phyloP scores from a whole-genome alignment of 2,888 invertebrate genomes.

The Diaperis boleti region DNA sequence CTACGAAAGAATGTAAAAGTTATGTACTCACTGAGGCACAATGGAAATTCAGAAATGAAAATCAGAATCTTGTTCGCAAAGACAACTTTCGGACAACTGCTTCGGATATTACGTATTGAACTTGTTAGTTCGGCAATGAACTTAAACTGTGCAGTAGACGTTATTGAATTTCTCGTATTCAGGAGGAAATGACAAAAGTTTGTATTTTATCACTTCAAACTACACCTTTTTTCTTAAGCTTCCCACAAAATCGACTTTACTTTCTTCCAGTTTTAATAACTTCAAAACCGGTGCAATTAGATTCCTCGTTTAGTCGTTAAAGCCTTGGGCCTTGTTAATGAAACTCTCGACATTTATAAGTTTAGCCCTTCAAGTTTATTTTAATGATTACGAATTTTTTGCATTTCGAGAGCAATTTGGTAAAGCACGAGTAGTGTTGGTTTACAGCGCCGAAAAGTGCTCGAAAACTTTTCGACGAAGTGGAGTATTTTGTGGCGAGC shows the following conservation, averaged over 20 bases:
- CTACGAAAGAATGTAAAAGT: too few relatives aligned
- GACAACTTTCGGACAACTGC: neutral
- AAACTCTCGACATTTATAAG: too few relatives aligned
- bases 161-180: neutral
- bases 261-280: neutral
- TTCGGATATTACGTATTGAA: neutral
- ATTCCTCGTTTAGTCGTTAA: conserved; percentile 20
- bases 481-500: conserved; percentile 25
- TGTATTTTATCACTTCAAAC: neutral
- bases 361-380: neutral
- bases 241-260: conserved; percentile 8
- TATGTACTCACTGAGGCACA: too few relatives aligned
- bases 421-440: neutral
- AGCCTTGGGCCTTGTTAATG: too few relatives aligned
- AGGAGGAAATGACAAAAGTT: neutral
- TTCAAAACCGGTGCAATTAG: conserved; percentile 22
- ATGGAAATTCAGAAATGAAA: neutral
- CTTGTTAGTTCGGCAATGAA: neutral
- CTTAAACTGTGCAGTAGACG: neutral
- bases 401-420: conserved; percentile 16
- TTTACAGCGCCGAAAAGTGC: conserved; percentile 11
- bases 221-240: neutral
- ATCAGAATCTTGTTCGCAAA: neutral
- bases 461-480: conserved; percentile 21
- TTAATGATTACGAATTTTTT: neutral